Evolutionary conservation across 2,113 vertebrate genomes (phyloP), one percentile per base, ranked within the genome.

Genomic region (Hassar affinis): DNA sequence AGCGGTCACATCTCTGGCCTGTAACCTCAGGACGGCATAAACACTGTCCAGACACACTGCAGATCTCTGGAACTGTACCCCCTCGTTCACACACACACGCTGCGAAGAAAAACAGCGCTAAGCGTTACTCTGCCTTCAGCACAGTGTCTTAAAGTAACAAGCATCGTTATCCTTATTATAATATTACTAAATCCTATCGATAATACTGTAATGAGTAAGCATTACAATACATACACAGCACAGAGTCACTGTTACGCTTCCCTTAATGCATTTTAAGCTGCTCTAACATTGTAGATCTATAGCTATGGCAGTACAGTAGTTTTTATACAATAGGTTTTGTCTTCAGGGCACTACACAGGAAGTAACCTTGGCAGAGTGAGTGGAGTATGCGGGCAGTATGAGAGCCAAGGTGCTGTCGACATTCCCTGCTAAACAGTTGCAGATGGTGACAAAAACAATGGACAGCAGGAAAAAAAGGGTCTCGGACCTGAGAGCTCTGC

Each of bases 1-100:
- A 98, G 83, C 83, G 87, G 1, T 97, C 95, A 77, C 97, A 98
- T 1, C 30, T 90, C 85, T 85, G 66, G 25, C 97, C 97, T 56
- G 90, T 77, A 0, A 97, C 92, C 6, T 90, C 90, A 0, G 86
- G 82, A 52, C 92, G 95, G 90, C 97, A 98, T 45, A 96, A 90
- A 84, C 97, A 98, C 51, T 81, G 91, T 10, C 96, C 96, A 0
- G 71, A 84, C 6, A 89, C 78, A 56, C 96, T 94, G 0, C 96
- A 98, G 74, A 95, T 86, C 74, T 90, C 62, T 0, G 90, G 81
- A 30, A 84, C 79, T 2, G 95, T 95, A 1, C 97, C 97, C 25
- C 86, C 85, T 66, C 85, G 72, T 84, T 96, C 91, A 84, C 97
- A 98, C 22, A 86, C 54, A 35, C 97, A 98, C 7, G 83, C 97